Evolutionary conservation across 2,797 vertebrate species (phyloP), one percentile per base, ranked within the genome.

Genomic region (Macropodus opercularis): DNA sequence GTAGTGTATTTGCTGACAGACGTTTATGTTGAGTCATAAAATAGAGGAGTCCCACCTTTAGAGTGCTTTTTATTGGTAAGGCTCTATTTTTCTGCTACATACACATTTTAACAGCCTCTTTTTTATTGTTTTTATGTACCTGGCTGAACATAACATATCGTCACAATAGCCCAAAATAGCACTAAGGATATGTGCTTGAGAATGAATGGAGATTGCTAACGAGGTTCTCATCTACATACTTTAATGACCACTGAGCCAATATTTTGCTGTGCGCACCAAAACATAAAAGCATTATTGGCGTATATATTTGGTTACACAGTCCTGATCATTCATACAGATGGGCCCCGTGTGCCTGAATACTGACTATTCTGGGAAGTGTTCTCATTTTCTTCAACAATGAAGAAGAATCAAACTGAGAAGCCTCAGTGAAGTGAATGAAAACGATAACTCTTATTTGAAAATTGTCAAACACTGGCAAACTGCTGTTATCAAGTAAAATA

Each of bases 31-130:
- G 7, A 27, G 31, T 54, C 46, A 47, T 65, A 73, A 79, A 73
- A 75, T 66, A 48, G 68, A 56, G 29, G 17, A n/a, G 32, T 57
- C 32, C 36, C 56, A 58, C 62, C 71, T 76, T 76, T 71, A 39
- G 31, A 74, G 51, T 70, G 57, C 32, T 51, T 75, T 72, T 75
- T 71, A 75, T 67, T 73, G 55, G 57, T 35, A 15, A 31, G 43
- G 57, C 63, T 62, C 58, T 40, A 58, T 79, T 75, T 73, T 81
- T 63, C 56, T 27, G 54, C 48, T 3, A 43, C 52, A 22, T 41
- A 38, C 54, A 69, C 43, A 68, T 57, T 79, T 58, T 42, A 77
- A 68, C 39, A 48, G 29, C 49, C 23, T 40, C 34, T 31, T 46
- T 39, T 69, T 70, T 64, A 54, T 70, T 56, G 40, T 67, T 50